A percentile compares a stretch with the other conserved stretches of the same genome.
Evolutionary conservation across 2,797 vertebrate genomes (phyloP).

Genomic region (Pseudotriccus pelzelni): DNA sequence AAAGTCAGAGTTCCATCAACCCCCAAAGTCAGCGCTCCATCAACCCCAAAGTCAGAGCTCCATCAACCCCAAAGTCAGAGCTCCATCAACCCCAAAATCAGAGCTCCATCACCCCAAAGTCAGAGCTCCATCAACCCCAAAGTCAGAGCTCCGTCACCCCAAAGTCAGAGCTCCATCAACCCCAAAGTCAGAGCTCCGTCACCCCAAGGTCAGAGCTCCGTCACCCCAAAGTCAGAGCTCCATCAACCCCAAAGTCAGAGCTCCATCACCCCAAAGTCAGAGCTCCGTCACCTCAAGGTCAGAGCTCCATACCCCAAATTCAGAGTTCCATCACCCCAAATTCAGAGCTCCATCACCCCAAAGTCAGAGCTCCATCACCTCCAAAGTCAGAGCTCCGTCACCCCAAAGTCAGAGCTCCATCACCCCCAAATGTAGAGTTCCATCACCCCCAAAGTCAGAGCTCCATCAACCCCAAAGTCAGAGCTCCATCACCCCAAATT

Average conservation of each 20-base stretch:
- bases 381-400: no score
- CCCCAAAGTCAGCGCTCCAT: neutral
- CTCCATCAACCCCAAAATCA: neutral
- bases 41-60: neutral
- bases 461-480: no score
- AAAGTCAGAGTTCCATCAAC: neutral
- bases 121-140: neutral
- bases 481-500: no score
- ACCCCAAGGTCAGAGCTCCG: neutral
- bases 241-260: neutral
- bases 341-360: no score
- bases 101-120: neutral
- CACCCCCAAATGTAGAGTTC: no score
- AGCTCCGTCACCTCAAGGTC: neutral
- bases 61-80: neutral
- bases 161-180: neutral
- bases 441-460: no score
- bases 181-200: neutral
- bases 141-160: neutral
- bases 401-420: no score
- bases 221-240: neutral
- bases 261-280: neutral
- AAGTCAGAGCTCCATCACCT: no score
- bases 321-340: no score
- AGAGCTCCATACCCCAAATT: no score